Conservation (phyloP, 2,113 vertebrate genomes). For the Brachyhypopomus gauderio region DNA sequence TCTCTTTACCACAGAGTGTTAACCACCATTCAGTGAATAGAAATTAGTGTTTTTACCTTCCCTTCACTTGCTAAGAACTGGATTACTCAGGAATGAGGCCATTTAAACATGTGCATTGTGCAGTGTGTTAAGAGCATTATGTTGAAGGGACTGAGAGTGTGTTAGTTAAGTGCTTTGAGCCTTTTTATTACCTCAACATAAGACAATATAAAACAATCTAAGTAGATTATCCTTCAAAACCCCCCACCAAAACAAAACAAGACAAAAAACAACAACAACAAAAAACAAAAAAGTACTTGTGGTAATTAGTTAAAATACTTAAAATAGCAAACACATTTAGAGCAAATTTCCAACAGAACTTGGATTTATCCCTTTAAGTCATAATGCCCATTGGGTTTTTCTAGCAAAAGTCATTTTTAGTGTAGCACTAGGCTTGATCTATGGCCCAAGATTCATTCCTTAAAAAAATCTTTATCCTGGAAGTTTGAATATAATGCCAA, state of each 20-base stretch:
- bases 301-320: no score
- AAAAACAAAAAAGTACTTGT: no score
- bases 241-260: no score
- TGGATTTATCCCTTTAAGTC: neutral
- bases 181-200: neutral
- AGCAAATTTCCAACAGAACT: neutral
- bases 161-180: neutral
- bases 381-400: neutral
- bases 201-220: neutral
- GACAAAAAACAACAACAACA: no score
- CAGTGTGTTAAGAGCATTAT: neutral
- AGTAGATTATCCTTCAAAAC: neutral
- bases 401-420: neutral
- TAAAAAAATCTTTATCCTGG: constrained; percentile 27
- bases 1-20: neutral
- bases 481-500: constrained; percentile 36
- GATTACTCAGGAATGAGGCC: neutral
- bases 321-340: neutral
- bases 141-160: neutral
- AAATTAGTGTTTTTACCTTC: neutral
- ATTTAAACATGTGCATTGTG: neutral
- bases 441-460: constrained; percentile 5
- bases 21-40: neutral
- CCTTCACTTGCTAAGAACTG: neutral
- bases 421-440: constrained; percentile 4